phyloP scores from a whole-genome alignment of 2,113 vertebrate species.

The Cichladusa arquata region DNA sequence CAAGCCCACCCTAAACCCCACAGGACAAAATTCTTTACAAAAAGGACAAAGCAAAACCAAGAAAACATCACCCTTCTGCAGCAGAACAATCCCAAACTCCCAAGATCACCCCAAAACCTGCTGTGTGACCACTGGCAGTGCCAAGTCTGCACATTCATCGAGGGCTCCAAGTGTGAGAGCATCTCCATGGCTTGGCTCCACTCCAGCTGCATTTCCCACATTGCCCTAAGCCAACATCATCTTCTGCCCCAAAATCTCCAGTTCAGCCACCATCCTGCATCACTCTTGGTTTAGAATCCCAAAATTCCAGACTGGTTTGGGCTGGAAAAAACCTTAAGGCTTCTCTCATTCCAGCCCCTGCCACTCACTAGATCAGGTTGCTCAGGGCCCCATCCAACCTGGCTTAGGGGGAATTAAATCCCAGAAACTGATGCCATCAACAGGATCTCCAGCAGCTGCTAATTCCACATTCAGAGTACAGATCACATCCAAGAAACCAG shows the following conservation, averaged over 20 bases:
- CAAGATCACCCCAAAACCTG: background rate
- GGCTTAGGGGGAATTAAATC: background rate
- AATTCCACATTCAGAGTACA: background rate
- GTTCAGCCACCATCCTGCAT: background rate
- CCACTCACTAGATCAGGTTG: background rate
- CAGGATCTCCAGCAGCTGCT: background rate
- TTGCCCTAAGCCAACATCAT: background rate
- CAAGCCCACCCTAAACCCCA: background rate
- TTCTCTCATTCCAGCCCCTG: background rate
- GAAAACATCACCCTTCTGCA: background rate
- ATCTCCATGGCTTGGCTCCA: accelerated
- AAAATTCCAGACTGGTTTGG: background rate
- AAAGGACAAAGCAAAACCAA: background rate
- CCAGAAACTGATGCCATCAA: background rate
- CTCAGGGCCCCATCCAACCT: background rate
- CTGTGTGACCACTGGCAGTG: background rate
- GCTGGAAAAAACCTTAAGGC: background rate
- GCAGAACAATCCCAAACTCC: background rate
- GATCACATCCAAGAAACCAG: background rate
- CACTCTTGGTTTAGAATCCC: background rate
- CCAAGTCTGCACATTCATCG: accelerated
- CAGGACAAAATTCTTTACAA: accelerated
- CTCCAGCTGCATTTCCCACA: accelerated
- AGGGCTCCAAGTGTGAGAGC: accelerated
- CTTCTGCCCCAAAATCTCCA: background rate